Base-by-base conservation (phyloP, 2,888 invertebrate species). In the Dinocampus coccinellae region DNA sequence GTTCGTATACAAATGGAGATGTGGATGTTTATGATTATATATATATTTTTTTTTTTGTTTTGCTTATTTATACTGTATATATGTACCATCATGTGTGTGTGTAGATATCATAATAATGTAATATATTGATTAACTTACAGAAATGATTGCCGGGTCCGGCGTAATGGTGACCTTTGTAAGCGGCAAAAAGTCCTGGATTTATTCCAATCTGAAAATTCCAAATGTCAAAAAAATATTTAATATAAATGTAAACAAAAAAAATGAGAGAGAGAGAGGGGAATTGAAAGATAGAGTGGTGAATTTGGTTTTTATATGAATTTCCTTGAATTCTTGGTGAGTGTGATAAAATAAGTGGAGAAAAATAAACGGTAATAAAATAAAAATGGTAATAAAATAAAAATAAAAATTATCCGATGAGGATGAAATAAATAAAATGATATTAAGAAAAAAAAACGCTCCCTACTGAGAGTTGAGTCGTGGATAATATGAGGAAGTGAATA, bases 111-210 rank as follows among this genome's bases (percentile, higher is more conserved):
- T 63, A 13, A 63, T n/a, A n/a, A n/a, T n/a, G 13, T 20, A 29
- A 29, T 9, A 47, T 63, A n/a, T 63, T 11, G 20, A 61, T 22
- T 61, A 26, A 90, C 92, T 91, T 87, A 92, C 98, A 99, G 90
- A 99, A 98, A 90, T 99, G 99, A 90, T 99, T 99, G 58, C 98
- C 98, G 58, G 98, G 98, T 65, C 98, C 98, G 67, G 98, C 98
- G 90, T 99, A 99, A 89, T 99, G 98, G 89, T 98, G 98, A 2
- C 98, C 98, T 88, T 97, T 97, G 90, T 97, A 97, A 77, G 98
- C 98, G 78, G 98, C 98, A 89, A 97, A 97, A 83, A 98, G 90
- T 1, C 98, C 98, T 11, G 98, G 98, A 90, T 99, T 99, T 82
- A 98, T 98, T 79, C 98, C 98, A 90, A 99, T 96, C 98, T 98